These are phyloP conservation scores for Patiria pectinifera DNA, from an alignment of 53 echinoderm and acorn worm species.

Conservation along the genomic window DNA sequence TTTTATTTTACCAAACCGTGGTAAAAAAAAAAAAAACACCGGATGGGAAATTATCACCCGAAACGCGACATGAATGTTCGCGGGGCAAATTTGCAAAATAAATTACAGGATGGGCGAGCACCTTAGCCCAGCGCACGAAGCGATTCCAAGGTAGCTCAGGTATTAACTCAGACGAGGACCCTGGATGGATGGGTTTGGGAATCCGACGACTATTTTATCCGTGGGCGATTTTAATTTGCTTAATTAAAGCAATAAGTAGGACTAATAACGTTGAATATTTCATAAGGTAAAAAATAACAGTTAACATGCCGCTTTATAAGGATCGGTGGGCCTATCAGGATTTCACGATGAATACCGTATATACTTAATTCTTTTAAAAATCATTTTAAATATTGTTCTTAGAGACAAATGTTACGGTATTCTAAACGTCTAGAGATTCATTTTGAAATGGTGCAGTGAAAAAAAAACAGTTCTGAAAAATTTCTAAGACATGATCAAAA, in stretches of 20 bases:
- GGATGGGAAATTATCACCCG: background rate
- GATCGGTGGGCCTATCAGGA: no score
- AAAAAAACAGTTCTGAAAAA: background rate
- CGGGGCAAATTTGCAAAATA: background rate
- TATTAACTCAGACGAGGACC: conserved; percentile 11
- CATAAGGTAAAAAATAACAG: background rate
- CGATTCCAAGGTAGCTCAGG: background rate
- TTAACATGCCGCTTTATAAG: background rate
- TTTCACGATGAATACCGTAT: no score
- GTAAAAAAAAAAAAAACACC: no score
- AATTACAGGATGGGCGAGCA: background rate
- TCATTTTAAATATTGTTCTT: no score
- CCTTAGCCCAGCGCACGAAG: background rate
- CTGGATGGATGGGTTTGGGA: conserved; percentile 2
- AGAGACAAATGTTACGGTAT: no score
- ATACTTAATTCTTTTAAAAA: no score
- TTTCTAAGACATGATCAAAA: background rate
- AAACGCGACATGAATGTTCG: background rate
- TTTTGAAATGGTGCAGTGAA: no score
- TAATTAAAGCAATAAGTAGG: background rate
- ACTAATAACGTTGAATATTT: background rate
- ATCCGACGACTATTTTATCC: conserved; percentile 21
- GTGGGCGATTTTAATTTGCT: background rate
- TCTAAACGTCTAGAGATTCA: no score
- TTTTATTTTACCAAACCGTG: background rate